These are phyloP conservation scores for Empidonax alnorum DNA, from an alignment of 2,113 vertebrate genomes.

Conservation along the genomic window DNA sequence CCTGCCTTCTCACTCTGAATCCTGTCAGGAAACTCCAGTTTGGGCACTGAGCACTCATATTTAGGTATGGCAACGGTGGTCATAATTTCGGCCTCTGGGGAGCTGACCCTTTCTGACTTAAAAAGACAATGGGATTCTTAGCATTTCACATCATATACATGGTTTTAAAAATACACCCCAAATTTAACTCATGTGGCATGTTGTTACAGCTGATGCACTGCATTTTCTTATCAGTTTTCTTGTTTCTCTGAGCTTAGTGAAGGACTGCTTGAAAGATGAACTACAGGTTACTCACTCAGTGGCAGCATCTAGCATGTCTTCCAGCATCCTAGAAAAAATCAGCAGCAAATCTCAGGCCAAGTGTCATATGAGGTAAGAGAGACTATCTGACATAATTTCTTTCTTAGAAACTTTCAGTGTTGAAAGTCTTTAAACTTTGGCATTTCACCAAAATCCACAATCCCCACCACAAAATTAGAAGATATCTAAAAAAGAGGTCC, in stretches of 20 bases:
- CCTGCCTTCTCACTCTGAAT: neutral
- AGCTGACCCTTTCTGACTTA: neutral
- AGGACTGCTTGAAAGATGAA: neutral
- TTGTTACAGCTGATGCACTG: neutral
- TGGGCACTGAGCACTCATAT: neutral
- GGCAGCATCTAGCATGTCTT: neutral
- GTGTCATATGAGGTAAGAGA: constrained; percentile 38
- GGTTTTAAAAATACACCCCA: neutral
- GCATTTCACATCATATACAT: neutral
- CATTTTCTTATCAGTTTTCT: neutral
- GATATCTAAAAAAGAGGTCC: constrained; percentile 10
- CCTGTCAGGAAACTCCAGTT: neutral
- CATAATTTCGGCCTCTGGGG: neutral
- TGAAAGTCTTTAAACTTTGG: constrained; percentile 15
- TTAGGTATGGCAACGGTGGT: neutral
- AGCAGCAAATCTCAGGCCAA: constrained; percentile 8
- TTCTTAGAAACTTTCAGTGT: constrained; percentile 46
- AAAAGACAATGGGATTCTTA: neutral
- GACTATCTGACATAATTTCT: constrained; percentile 34
- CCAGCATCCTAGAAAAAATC: neutral
- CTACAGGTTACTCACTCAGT: neutral
- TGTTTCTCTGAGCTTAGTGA: neutral
- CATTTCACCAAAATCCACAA: constrained; percentile 41
- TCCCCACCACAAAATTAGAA: constrained; percentile 39
- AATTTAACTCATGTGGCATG: neutral